Percentiles rank a stretch among this genome's conserved stretches.
Evolutionary conservation across 2,888 invertebrate genomes (phyloP).

Genomic region (Sminthurinus aureus): DNA sequence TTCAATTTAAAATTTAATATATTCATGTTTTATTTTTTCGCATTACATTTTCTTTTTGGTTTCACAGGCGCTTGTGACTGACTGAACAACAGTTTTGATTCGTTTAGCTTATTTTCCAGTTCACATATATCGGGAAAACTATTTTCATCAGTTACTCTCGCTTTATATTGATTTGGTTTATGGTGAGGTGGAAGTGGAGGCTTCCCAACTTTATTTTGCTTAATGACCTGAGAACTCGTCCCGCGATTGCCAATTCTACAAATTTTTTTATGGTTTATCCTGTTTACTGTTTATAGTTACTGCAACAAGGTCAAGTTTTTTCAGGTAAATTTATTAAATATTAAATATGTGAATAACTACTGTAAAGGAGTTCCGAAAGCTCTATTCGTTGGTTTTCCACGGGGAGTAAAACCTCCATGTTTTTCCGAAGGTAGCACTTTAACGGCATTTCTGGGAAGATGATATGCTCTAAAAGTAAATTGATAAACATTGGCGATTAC

Average conservation of each 20-base stretch:
- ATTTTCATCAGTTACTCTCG: too few species aligned
- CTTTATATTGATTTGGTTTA: too few species aligned
- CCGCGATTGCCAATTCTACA: neutral
- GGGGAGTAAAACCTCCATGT: neutral
- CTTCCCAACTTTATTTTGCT: neutral
- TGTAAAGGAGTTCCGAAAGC: neutral
- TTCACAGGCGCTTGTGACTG: neutral
- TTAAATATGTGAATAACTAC: neutral
- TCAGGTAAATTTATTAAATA: neutral
- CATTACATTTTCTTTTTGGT: neutral
- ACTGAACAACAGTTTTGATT: neutral
- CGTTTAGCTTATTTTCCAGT: too few species aligned
- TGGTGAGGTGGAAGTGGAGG: neutral
- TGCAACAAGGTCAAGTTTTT: neutral
- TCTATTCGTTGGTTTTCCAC: neutral
- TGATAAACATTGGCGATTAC: too few species aligned
- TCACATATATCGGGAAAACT: too few species aligned
- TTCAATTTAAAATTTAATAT: too few species aligned
- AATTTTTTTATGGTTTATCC: neutral
- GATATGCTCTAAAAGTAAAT: neutral
- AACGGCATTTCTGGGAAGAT: neutral
- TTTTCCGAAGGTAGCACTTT: neutral
- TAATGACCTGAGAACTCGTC: neutral
- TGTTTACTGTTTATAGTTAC: neutral
- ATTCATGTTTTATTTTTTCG: too few species aligned